Evolutionary conservation across 2,888 invertebrate species (phyloP).

Genomic region (Itoplectis maculator): DNA sequence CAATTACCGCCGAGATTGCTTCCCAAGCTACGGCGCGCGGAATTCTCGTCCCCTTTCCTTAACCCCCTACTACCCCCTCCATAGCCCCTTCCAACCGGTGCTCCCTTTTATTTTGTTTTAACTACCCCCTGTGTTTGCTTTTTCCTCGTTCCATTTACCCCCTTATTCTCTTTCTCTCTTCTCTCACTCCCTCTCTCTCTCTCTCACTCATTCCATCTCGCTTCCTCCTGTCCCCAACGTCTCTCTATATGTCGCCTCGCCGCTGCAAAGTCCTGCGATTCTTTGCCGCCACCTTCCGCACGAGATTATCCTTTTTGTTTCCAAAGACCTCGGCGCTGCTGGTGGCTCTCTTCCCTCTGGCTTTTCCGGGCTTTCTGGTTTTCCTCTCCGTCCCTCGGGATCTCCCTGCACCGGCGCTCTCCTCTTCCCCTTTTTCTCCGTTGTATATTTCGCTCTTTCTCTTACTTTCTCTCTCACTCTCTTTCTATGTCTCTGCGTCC

Average conservation of each 20-base stretch:
- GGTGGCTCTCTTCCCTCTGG: background rate
- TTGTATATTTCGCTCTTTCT: conserved; percentile 4
- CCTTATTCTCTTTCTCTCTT: conserved; percentile 10
- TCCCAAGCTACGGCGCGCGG: conserved; percentile 63
- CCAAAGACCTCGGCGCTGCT: background rate
- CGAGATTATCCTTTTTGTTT: conserved; percentile 40
- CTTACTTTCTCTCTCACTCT: background rate
- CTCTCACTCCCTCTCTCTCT: conserved; percentile 8
- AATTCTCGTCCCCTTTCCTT: conserved; percentile 36
- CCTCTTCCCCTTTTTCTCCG: conserved; percentile 3
- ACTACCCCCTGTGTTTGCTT: conserved; percentile 35
- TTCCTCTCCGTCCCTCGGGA: conserved; percentile 49
- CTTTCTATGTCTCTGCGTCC: no score
- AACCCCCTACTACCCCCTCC: conserved; percentile 26
- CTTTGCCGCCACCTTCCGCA: conserved; percentile 26
- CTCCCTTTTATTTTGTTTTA: conserved; percentile 26
- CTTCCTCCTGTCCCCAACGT: background rate
- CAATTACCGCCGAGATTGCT: conserved; percentile 80
- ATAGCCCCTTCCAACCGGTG: conserved; percentile 5
- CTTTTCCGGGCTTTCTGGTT: conserved; percentile 40
- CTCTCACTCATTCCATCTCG: conserved; percentile 14
- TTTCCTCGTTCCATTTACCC: conserved; percentile 48
- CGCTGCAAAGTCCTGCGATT: conserved; percentile 33
- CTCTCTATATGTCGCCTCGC: background rate
- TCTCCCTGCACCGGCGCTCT: conserved; percentile 43